Conservation (phyloP, 1,140 invertebrate genomes). For the Calliopsis andreniformis region DNA sequence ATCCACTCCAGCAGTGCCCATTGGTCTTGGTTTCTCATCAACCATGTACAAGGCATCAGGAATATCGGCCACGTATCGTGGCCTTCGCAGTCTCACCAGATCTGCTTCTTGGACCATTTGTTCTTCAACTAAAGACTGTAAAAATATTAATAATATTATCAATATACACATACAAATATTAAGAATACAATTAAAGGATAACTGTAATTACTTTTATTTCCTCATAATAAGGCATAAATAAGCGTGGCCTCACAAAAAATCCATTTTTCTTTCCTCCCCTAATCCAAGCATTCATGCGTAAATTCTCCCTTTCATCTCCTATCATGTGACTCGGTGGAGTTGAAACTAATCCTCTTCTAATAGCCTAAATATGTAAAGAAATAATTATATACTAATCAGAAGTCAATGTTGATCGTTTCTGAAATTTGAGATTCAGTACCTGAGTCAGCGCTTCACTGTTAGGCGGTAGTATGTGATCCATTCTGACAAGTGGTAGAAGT, state of each 20-base stretch:
- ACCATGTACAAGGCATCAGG: conserved; percentile 98
- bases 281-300: conserved; percentile 93
- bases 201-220: conserved; percentile 90
- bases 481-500: conserved; percentile 90
- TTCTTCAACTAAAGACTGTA: conserved; percentile 89
- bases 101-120: conserved; percentile 91
- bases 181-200: not conserved
- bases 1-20: conserved; percentile 85
- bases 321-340: conserved; percentile 94
- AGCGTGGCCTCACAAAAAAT: conserved; percentile 90
- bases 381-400: not conserved
- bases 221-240: conserved; percentile 97
- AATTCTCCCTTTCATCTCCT: conserved; percentile 86
- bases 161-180: conserved; percentile 6
- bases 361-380: conserved; percentile 81
- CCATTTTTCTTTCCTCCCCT: conserved; percentile 89
- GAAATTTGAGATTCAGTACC: conserved; percentile 65
- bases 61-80: conserved; percentile 88
- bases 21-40: conserved; percentile 84
- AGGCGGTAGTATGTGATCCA: conserved; percentile 94
- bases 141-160: conserved; percentile 17
- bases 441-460: conserved; percentile 91
- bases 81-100: conserved; percentile 87
- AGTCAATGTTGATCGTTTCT: not conserved
- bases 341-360: conserved; percentile 92